Conservation (phyloP, 1,140 invertebrate species). For the Drosophila saltans region DNA sequence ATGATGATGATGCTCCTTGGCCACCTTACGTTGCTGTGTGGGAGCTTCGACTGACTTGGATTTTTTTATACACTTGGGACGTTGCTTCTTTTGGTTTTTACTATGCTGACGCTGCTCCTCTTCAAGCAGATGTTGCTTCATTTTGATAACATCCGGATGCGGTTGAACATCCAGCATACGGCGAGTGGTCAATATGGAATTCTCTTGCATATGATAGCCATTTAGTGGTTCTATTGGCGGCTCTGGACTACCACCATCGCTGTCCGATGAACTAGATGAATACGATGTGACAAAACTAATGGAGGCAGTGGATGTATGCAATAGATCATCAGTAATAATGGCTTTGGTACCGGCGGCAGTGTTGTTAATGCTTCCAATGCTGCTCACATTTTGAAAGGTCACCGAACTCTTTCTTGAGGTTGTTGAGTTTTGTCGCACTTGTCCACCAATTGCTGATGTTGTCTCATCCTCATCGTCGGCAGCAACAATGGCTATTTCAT, state of each 20-base stretch:
- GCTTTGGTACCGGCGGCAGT: slow-evolving; percentile 5
- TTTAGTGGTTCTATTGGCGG: slow-evolving; percentile 9
- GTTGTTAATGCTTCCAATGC: background rate
- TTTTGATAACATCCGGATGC: slow-evolving; percentile 75
- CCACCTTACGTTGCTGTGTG: background rate
- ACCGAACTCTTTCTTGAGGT: slow-evolving; percentile 70
- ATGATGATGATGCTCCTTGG: slow-evolving; percentile 19
- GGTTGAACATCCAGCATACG: slow-evolving; percentile 75
- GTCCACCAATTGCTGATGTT: slow-evolving; percentile 8
- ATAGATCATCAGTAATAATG: slow-evolving; percentile 20
- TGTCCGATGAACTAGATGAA: slow-evolving; percentile 45
- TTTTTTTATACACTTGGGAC: slow-evolving; percentile 55
- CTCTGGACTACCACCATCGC: slow-evolving; percentile 18
- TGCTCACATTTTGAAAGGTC: slow-evolving; percentile 54
- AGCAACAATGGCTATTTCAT: background rate
- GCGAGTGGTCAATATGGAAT: slow-evolving; percentile 58
- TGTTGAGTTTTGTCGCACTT: slow-evolving; percentile 51
- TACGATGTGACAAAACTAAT: slow-evolving; percentile 73
- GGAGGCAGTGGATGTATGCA: slow-evolving; percentile 60
- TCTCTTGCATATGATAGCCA: slow-evolving; percentile 51
- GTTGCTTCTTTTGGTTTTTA: slow-evolving; percentile 56
- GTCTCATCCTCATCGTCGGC: background rate
- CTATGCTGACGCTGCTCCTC: slow-evolving; percentile 56
- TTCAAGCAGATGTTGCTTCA: slow-evolving; percentile 59
- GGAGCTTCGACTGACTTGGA: slow-evolving; percentile 58